Base-by-base conservation (phyloP, 2,888 invertebrate genomes). In the Sialis fuliginosa region DNA sequence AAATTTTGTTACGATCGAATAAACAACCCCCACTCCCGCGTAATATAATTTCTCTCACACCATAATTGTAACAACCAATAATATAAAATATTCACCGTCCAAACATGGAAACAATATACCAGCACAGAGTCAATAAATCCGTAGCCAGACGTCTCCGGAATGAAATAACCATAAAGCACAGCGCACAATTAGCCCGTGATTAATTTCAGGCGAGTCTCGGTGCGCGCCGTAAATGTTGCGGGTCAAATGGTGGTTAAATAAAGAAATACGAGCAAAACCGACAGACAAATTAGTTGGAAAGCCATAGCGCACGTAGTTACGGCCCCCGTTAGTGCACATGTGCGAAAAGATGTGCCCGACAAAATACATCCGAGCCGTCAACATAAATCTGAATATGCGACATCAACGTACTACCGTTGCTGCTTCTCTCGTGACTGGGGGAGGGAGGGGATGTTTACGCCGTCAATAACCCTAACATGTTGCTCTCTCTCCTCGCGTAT, bases 321-420 rank as follows among this genome's bases (percentile, higher is more conserved):
- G 37, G 40, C 37, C 46, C 22, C 44, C 48, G 50, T 54, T 53
- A 52, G 54, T 52, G 48, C 52, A 46, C 50, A 55, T 54, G 56
- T 54, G 56, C 42, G 52, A 55, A 58, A 55, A 58, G 57, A 58
- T 55, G 55, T 52, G 49, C 52, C 53, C 55, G 56, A 56, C 57
- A 55, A 54, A 57, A 57, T 52, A 54, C 54, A 52, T 50, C 57
- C 54, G 49, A 51, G 55, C 57, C 53, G 52, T 53, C 37, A 37
- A 37, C 58, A 60, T 62, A 63, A 62, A 63, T 64, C 63, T 63
- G 63, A 64, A 63, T 63, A 64, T 61, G 57, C 60, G 61, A 62
- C 63, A 58, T 59, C 55, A 62, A 59, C 57, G 56, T 57, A 63
- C 39, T 42, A 35, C 31, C 34, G 43, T 39, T 31, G 39, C 43